phyloP scores from a whole-genome alignment of 2,797 vertebrate species.

The Eospalax fontanierii region DNA sequence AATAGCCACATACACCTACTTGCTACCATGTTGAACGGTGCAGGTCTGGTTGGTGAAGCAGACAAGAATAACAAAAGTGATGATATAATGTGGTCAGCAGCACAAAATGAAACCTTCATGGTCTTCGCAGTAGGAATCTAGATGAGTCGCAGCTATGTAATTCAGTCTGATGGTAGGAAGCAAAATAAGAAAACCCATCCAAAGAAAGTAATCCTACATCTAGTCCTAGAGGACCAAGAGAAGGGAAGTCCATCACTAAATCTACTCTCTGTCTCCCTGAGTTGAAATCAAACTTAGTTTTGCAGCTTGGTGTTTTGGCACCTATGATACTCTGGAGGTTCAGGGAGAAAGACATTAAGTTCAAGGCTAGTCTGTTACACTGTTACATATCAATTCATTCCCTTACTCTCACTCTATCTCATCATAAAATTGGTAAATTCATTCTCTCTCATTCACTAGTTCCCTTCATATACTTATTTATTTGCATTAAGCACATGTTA shows the following conservation, averaged over 20 bases:
- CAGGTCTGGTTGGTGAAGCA: slow-evolving; percentile 17
- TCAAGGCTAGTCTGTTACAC: not conserved
- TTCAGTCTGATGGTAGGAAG: not conserved
- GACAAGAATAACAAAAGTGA: slow-evolving; percentile 49
- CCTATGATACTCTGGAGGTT: not conserved
- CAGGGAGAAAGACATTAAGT: not conserved
- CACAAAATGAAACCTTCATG: not conserved
- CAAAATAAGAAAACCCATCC: slow-evolving; percentile 15
- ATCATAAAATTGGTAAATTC: slow-evolving; percentile 12
- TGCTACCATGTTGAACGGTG: not conserved
- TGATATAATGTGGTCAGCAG: not conserved
- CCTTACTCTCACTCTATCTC: not conserved
- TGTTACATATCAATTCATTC: not conserved
- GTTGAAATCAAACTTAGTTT: not conserved
- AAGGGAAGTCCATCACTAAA: slow-evolving; percentile 32
- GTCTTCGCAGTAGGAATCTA: not conserved
- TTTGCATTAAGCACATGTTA: not conserved
- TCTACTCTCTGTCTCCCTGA: slow-evolving; percentile 27
- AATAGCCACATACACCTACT: slow-evolving; percentile 21
- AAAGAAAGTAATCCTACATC: not conserved
- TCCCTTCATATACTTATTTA: not conserved
- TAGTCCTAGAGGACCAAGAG: not conserved
- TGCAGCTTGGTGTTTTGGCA: not conserved
- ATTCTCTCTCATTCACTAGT: slow-evolving; percentile 16
- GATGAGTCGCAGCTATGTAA: not conserved